Evolutionary conservation across 2,888 invertebrate genomes (phyloP), one percentile per base, ranked within the genome.

Genomic region (Parascotia fuliginaria): DNA sequence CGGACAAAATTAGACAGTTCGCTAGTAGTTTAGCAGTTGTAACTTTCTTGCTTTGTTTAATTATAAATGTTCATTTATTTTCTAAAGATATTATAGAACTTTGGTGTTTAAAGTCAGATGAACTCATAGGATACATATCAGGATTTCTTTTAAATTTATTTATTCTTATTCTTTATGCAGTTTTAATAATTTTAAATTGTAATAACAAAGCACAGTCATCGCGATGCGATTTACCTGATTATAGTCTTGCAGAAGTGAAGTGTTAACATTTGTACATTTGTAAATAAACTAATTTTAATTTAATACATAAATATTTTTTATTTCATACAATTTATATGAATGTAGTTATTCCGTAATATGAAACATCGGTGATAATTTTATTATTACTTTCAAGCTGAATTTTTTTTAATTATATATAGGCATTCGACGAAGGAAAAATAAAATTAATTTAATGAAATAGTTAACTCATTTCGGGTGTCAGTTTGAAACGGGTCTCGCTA

Each of bases 21-120:
- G 86, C 88, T 1, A 75, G 83, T 56, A 84, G 83, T 65, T 73
- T 91, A 7, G 83, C 89, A 1, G 61, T 87, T 0, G 79, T 85
- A 1, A 90, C 89, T 0, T 91, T 91, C 67, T 68, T 88, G 24
- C 65, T 91, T 50, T 91, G 89, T 67, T 70, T 89, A 47, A 68
- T 85, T 6, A 79, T 89, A 41, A 90, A 88, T 55, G 68, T 87
- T 40, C 85, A 91, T 70, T 75, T 86, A 33, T 75, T 91, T 56
- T 82, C 81, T 1, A 85, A 79, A 55, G 90, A 91, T 52, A 60
- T 87, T 0, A 83, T 87, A 16, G 70, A 76, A 14, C 65, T 88
- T 39, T 89, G 82, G 82, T 87, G 86, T 73, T 61, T 73, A 0
- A 38, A 76, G 40, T 42, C 55, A 11, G 82, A 82, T 28, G 55